Evolutionary conservation across 2,888 invertebrate genomes (phyloP).

Genomic region (Euplagia quadripunctaria): DNA sequence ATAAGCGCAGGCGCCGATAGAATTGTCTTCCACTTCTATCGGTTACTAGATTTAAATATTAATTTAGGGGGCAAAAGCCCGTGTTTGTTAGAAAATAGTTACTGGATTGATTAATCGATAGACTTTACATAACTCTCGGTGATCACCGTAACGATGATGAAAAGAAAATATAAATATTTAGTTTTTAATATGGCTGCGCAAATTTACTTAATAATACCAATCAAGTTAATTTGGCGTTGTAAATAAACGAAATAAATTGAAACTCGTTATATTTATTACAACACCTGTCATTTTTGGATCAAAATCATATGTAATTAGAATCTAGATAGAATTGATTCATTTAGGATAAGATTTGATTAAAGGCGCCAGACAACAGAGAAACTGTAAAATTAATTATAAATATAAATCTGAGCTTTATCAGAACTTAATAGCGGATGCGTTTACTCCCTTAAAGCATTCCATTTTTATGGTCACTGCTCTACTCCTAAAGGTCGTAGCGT

Average conservation of each 20-base stretch:
- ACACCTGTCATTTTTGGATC: conserved; percentile 35
- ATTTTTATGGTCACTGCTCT: too few relatives aligned
- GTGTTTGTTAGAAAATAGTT: conserved; percentile 13
- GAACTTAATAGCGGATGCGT: background rate
- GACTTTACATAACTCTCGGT: conserved; percentile 21
- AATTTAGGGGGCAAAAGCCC: conserved; percentile 6
- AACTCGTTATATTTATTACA: conserved; percentile 42
- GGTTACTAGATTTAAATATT: background rate
- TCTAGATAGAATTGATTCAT: conserved; percentile 2
- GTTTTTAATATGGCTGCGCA: conserved; percentile 24
- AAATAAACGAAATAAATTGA: conserved; percentile 35
- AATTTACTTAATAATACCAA: conserved; percentile 36
- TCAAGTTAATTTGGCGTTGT: conserved; percentile 39
- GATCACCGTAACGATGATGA: conserved; percentile 27
- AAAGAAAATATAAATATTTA: conserved; percentile 29
- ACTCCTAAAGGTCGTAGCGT: too few relatives aligned
- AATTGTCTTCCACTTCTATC: background rate
- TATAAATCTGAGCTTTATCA: background rate
- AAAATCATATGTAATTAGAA: conserved; percentile 12
- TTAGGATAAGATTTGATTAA: background rate
- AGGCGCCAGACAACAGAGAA: background rate
- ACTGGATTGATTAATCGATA: conserved; percentile 14
- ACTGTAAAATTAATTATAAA: background rate
- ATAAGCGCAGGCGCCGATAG: background rate
- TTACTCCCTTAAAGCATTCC: background rate